A percentile compares a stretch with the other conserved stretches of the same genome.
phyloP scores from a whole-genome alignment of 1,140 invertebrate species.

The Drosophila malerkotliana region DNA sequence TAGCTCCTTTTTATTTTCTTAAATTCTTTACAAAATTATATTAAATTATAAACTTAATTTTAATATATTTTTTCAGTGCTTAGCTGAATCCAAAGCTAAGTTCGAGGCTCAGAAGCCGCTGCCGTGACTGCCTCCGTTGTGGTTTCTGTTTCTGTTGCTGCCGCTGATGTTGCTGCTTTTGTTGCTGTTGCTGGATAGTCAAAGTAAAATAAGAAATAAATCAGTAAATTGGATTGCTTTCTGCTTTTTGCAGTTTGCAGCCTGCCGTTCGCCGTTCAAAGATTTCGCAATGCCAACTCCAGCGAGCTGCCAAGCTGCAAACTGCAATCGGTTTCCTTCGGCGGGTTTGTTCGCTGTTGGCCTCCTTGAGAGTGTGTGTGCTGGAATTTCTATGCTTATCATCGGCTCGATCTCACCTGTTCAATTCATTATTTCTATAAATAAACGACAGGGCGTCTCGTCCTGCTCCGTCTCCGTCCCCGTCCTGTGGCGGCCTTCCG shows the following conservation, averaged over 20 bases:
- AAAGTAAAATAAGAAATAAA: conserved; percentile 83
- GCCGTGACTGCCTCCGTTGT: conserved; percentile 75
- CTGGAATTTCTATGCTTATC: conserved; percentile 82
- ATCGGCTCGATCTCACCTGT: conserved; percentile 78
- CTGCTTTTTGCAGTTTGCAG: conserved; percentile 52
- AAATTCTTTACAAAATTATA: too few relatives aligned
- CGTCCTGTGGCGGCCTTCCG: background rate
- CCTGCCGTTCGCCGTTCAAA: conserved; percentile 53
- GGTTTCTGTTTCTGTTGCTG: conserved; percentile 52
- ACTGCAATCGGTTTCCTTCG: conserved; percentile 44
- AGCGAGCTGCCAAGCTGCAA: conserved; percentile 31
- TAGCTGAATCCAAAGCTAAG: conserved; percentile 20
- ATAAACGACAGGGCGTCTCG: conserved; percentile 66
- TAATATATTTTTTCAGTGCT: background rate
- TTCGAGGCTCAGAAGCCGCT: conserved; percentile 43
- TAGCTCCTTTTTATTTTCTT: background rate
- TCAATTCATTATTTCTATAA: conserved; percentile 82
- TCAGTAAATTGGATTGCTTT: conserved; percentile 82
- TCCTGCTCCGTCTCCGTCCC: background rate
- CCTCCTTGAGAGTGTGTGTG: conserved; percentile 32
- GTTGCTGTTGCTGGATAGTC: conserved; percentile 66
- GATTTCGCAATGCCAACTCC: conserved; percentile 67
- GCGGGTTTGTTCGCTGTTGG: conserved; percentile 3
- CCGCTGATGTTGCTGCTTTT: conserved; percentile 46
- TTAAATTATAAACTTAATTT: background rate